A percentile compares a stretch with the other conserved stretches of the same genome.
Evolutionary conservation across 2,888 invertebrate species (phyloP).

Genomic region (Cosmia trapezina): DNA sequence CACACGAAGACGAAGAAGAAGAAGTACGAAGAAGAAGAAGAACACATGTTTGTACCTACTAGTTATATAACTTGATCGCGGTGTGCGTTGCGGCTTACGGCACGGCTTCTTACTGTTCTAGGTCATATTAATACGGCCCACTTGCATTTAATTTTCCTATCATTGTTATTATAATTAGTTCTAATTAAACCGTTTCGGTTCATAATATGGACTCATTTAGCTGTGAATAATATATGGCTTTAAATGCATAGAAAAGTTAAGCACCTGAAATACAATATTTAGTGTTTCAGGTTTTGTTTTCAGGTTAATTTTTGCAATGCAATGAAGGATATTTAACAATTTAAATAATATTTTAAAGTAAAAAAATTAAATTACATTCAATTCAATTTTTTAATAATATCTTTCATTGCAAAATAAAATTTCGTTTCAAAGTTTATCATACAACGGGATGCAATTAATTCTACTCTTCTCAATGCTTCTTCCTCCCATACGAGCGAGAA

Average conservation of each 20-base stretch:
- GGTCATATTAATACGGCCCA: slow-evolving; percentile 68
- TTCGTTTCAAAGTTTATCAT: background rate
- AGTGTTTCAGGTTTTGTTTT: no score
- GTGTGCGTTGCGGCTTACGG: slow-evolving; percentile 49
- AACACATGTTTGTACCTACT: background rate
- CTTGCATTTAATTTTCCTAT: slow-evolving; percentile 74
- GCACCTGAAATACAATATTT: background rate
- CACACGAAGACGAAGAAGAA: no score
- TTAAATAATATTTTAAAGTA: no score
- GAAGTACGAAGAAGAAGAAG: no score
- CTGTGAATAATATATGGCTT: background rate
- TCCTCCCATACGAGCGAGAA: slow-evolving; percentile 3
- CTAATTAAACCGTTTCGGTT: slow-evolving; percentile 64
- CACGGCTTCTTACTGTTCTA: slow-evolving; percentile 62
- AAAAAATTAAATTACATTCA: no score
- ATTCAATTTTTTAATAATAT: no score
- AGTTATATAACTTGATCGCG: slow-evolving; percentile 13
- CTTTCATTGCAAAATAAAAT: background rate
- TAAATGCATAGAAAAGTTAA: background rate
- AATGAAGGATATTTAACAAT: no score
- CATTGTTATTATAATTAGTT: slow-evolving; percentile 76
- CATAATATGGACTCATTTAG: background rate
- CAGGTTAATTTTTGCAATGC: no score
- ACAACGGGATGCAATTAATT: background rate
- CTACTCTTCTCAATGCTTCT: slow-evolving; percentile 9